These are phyloP conservation scores for Pachyramphus minor DNA, from an alignment of 2,113 vertebrate genomes.

Conservation along the genomic window DNA sequence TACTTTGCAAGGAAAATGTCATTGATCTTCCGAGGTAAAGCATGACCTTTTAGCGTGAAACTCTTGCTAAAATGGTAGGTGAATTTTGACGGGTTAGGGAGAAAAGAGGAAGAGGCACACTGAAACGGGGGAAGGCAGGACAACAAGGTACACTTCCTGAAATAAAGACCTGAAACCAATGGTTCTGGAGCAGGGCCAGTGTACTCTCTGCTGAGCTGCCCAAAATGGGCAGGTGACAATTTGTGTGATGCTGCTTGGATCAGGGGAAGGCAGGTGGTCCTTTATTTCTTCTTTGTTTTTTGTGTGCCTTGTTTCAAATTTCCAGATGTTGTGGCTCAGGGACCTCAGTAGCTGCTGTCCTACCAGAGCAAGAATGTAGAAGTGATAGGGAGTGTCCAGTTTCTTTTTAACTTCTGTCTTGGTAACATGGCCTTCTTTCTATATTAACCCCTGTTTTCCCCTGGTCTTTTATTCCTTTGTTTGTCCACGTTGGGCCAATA, in stretches of 20 bases:
- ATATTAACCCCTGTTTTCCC: not conserved
- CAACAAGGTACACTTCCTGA: not conserved
- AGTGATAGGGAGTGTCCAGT: not conserved
- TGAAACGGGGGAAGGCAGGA: not conserved
- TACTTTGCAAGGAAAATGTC: not conserved
- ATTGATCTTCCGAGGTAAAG: not conserved
- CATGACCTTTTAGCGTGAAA: not conserved
- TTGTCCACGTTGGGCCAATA: not conserved
- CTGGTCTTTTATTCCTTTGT: not conserved
- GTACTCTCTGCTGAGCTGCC: not conserved
- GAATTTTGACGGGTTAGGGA: not conserved
- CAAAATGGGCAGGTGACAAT: not conserved
- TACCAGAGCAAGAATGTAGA: not conserved
- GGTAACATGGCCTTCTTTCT: not conserved
- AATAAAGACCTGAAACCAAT: not conserved
- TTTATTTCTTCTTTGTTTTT: not conserved
- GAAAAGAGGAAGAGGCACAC: not conserved
- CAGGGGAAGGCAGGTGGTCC: not conserved
- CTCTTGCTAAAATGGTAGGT: not conserved
- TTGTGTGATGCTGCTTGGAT: not conserved
- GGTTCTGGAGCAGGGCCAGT: not conserved
- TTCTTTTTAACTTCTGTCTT: not conserved
- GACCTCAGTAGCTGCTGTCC: not conserved
- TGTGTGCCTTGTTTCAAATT: not conserved
- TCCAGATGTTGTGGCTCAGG: not conserved